Conservation (phyloP, 2,888 invertebrate species). For the Oscheius sp. region DNA sequence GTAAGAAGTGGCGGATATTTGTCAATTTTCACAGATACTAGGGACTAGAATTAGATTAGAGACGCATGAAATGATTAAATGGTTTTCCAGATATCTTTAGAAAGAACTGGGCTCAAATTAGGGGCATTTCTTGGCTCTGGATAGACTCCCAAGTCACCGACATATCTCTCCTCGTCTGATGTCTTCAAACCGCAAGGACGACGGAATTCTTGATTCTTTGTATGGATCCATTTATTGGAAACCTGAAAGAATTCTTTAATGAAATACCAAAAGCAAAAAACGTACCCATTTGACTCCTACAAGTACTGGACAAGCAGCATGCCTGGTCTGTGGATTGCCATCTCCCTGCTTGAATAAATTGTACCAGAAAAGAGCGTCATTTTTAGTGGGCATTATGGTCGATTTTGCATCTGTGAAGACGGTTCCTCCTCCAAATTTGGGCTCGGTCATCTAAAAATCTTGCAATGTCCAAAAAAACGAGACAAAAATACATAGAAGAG, state of each 20-base stretch:
- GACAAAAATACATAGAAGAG: constrained; percentile 88
- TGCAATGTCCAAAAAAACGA: neutral
- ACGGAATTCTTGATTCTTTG: constrained; percentile 79
- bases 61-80: neutral
- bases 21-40: neutral
- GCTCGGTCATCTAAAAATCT: constrained; percentile 90
- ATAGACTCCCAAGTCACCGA: constrained; percentile 56
- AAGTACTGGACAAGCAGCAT: constrained; percentile 96
- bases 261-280: neutral
- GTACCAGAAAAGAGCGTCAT: constrained; percentile 95
- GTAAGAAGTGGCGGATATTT: no score
- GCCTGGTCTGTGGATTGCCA: constrained; percentile 89
- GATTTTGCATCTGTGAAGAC: constrained; percentile 91
- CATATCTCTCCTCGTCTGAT: constrained; percentile 63
- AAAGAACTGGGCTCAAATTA: constrained; percentile 60
- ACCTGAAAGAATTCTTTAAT: constrained; percentile 74
- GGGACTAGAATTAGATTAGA: constrained; percentile 11
- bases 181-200: constrained; percentile 76
- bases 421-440: constrained; percentile 96
- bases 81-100: constrained; percentile 50
- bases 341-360: constrained; percentile 91
- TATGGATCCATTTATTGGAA: constrained; percentile 93
- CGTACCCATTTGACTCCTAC: constrained; percentile 85
- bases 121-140: constrained; percentile 62
- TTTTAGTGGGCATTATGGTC: constrained; percentile 87